Percentiles rank a stretch among this genome's conserved stretches.
These are phyloP conservation scores for Alexandromys fortis DNA, from an alignment of 2,113 vertebrate genomes.

Conservation along the genomic window DNA sequence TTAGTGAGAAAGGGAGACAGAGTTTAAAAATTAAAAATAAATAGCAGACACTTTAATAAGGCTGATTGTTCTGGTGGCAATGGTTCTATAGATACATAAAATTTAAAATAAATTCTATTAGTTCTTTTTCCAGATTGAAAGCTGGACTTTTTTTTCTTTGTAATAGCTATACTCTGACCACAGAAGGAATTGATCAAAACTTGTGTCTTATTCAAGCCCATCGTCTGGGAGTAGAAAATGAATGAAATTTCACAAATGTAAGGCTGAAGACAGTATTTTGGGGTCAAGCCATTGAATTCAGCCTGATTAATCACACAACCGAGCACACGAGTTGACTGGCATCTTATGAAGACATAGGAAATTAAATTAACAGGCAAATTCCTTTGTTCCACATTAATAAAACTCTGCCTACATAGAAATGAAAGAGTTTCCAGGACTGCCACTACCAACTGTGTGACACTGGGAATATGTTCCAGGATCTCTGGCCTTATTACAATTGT, in stretches of 20 bases:
- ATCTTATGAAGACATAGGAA: constrained; percentile 57
- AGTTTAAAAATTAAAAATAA: neutral
- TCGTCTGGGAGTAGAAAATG: neutral
- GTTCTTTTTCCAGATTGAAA: neutral
- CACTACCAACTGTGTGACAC: neutral
- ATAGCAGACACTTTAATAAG: neutral
- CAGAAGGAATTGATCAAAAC: neutral
- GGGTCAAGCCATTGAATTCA: neutral
- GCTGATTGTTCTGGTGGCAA: neutral
- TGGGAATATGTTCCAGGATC: neutral
- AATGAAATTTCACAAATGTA: neutral
- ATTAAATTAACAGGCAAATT: constrained; percentile 51
- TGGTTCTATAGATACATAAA: neutral
- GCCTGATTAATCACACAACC: constrained; percentile 8
- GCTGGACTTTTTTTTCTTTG: neutral
- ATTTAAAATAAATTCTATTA: neutral
- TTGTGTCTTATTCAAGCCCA: neutral
- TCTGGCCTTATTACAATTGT: neutral
- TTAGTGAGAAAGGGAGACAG: neutral
- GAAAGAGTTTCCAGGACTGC: neutral
- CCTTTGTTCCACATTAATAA: constrained; percentile 51
- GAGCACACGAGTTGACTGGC: neutral
- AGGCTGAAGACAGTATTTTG: neutral
- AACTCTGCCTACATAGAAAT: neutral
- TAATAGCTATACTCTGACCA: neutral